phyloP scores from a whole-genome alignment of 1,140 invertebrate species.

The Drosophila mojavensis region DNA sequence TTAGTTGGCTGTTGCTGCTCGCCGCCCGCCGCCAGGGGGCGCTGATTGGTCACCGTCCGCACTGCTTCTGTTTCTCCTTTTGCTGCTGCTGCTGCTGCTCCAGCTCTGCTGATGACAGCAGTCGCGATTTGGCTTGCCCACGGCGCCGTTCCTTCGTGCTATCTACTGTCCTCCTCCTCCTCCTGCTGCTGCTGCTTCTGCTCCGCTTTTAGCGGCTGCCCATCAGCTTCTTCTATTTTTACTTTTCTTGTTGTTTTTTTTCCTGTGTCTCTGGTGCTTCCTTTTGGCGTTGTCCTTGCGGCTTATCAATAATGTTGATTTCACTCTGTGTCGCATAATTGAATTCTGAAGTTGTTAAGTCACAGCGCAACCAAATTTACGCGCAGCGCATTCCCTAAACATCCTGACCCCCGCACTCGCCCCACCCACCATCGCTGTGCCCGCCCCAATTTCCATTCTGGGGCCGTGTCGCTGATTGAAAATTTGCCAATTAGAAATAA shows the following conservation, averaged over 20 bases:
- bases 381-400: slow-evolving; percentile 64
- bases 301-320: slow-evolving; percentile 83
- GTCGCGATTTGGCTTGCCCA: slow-evolving; percentile 19
- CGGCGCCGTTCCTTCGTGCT: not conserved
- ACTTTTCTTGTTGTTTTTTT: not conserved
- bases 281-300: slow-evolving; percentile 73
- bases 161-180: too few species aligned
- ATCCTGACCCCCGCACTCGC: slow-evolving; percentile 9
- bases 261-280: slow-evolving; percentile 10
- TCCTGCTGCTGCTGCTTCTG: slow-evolving; percentile 1
- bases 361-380: slow-evolving; percentile 74
- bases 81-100: not conserved
- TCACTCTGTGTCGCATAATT: slow-evolving; percentile 81
- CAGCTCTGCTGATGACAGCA: slow-evolving; percentile 34
- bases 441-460: slow-evolving; percentile 34
- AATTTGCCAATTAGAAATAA: slow-evolving; percentile 83
- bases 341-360: slow-evolving; percentile 82
- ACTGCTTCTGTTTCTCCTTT: not conserved
- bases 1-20: slow-evolving; percentile 57
- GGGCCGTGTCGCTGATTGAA: slow-evolving; percentile 69
- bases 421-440: not conserved
- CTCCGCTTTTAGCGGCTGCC: slow-evolving; percentile 1
- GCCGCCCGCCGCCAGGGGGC: slow-evolving; percentile 27
- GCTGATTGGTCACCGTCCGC: slow-evolving; percentile 53
- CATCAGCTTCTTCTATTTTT: slow-evolving; percentile 17